Conservation (phyloP, 2,797 vertebrate genomes). For the Miopithecus talapoin region DNA sequence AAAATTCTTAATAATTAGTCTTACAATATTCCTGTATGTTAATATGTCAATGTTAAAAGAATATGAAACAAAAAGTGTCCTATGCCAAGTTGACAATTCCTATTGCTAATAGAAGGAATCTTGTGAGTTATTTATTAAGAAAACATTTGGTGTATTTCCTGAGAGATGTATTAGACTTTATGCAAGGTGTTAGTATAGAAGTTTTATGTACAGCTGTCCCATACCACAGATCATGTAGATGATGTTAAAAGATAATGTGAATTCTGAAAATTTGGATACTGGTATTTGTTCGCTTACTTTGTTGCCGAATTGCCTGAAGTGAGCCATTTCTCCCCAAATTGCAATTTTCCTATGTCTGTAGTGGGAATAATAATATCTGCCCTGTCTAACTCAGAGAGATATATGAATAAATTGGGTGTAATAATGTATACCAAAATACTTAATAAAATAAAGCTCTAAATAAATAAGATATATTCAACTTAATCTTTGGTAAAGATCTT, state of each 20-base stretch:
- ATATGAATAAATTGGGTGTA: background rate
- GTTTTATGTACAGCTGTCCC: background rate
- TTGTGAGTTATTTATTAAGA: background rate
- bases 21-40: background rate
- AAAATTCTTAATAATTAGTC: background rate
- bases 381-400: background rate
- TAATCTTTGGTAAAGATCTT: constrained; percentile 38
- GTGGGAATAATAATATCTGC: background rate
- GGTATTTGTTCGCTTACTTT: background rate
- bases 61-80: background rate
- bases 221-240: background rate
- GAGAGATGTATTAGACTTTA: background rate
- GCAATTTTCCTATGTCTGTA: background rate
- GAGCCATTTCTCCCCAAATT: background rate
- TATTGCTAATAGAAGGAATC: background rate
- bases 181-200: background rate
- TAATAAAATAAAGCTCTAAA: constrained; percentile 1
- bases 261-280: background rate
- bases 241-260: background rate
- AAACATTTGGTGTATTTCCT: background rate
- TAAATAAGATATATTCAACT: background rate
- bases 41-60: background rate
- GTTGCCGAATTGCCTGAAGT: background rate
- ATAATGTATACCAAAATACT: background rate
- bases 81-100: constrained; percentile 29